These are phyloP conservation scores for Microtus oregoni DNA, from an alignment of 2,113 vertebrate genomes.

Conservation along the genomic window DNA sequence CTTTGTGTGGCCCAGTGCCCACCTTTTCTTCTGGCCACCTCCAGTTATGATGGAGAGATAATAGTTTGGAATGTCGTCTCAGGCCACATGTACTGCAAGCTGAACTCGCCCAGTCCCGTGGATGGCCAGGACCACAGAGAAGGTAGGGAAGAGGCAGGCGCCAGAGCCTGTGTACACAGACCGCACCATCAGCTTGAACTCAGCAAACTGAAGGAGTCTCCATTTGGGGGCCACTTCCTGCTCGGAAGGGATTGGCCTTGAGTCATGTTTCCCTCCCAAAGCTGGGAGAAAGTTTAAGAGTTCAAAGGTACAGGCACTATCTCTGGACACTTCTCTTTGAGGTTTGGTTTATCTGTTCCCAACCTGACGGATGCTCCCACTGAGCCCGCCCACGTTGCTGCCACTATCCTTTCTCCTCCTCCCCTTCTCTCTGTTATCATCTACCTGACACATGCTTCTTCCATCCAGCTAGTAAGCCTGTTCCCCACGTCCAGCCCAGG, in stretches of 20 bases:
- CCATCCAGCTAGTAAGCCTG: neutral
- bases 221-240: neutral
- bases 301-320: neutral
- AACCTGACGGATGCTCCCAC: neutral
- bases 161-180: fast-evolving
- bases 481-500: neutral
- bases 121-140: constrained; percentile 15
- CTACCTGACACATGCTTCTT: too few relatives aligned
- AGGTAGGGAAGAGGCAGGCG: constrained; percentile 66
- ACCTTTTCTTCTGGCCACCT: constrained; percentile 85
- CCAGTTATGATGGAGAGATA: constrained; percentile 87
- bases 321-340: neutral
- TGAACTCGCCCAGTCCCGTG: constrained; percentile 67
- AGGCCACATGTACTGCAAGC: constrained; percentile 82
- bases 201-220: neutral
- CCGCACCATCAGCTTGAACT: too few relatives aligned
- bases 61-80: constrained; percentile 88
- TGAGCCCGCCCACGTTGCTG: neutral
- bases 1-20: constrained; percentile 88
- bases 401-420: neutral
- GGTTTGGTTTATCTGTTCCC: neutral
- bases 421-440: neutral
- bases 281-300: neutral
- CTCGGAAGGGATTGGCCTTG: neutral
- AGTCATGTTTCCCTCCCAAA: neutral